These are phyloP conservation scores for Urocyon cinereoargenteus DNA, from an alignment of 2,797 vertebrate species.

Conservation along the genomic window DNA sequence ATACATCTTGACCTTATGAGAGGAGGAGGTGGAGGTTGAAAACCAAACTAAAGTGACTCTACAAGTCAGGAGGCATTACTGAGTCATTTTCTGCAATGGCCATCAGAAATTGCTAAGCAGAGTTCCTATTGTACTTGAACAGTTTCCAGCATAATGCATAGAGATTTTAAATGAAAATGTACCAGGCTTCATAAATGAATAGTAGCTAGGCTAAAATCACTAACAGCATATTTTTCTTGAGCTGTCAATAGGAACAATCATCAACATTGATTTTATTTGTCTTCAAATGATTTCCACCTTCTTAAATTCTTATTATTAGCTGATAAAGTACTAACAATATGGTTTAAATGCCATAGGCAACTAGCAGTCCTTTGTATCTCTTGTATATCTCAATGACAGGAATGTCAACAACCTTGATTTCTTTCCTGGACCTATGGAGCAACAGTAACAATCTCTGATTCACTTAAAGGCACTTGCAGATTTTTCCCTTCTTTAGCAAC, in stretches of 20 bases:
- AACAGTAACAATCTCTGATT: background rate
- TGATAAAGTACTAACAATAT: background rate
- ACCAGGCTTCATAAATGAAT: conserved; percentile 2
- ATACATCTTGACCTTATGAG: background rate
- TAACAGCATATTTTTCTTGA: conserved; percentile 78
- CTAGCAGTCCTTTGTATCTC: background rate
- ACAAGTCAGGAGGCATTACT: background rate
- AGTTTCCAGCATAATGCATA: background rate
- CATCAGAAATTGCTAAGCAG: conserved; percentile 33
- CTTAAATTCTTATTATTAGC: conserved; percentile 46
- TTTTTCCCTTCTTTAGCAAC: background rate
- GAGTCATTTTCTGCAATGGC: background rate
- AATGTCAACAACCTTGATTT: background rate
- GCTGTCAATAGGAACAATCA: conserved; percentile 74
- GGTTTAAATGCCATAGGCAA: background rate
- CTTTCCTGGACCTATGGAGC: background rate
- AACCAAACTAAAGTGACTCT: background rate
- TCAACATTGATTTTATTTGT: conserved; percentile 74
- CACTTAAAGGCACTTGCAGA: background rate
- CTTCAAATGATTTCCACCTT: conserved; percentile 55
- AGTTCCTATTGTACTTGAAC: background rate
- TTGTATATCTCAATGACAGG: background rate
- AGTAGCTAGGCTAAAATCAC: conserved; percentile 67
- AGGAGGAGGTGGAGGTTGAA: background rate
- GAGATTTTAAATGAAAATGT: conserved; percentile 59